Evolutionary conservation across 2,113 vertebrate genomes (phyloP).

Genomic region (Rattus rattus): DNA sequence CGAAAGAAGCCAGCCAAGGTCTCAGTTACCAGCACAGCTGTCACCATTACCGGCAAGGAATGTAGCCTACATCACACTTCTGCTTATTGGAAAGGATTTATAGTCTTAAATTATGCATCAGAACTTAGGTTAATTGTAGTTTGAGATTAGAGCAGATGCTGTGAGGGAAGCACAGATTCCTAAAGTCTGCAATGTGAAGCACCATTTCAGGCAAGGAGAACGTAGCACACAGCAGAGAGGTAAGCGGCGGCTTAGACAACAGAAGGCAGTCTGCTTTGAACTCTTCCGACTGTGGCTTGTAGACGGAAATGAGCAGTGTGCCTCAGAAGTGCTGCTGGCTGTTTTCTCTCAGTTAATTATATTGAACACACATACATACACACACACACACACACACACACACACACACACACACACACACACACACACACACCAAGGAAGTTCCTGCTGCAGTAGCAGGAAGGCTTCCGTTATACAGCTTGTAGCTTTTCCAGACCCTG

Average conservation of each 20-base stretch:
- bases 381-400: no score
- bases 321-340: neutral
- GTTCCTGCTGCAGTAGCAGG: neutral
- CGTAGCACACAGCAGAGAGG: neutral
- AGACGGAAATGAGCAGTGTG: neutral
- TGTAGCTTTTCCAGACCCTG: neutral
- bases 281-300: neutral
- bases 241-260: neutral
- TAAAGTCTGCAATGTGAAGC: neutral
- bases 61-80: neutral
- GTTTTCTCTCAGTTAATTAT: slow-evolving; percentile 16
- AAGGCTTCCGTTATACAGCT: neutral
- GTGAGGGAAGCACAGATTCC: neutral
- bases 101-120: slow-evolving; percentile 24
- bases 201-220: slow-evolving; percentile 1
- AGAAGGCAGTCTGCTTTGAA: neutral
- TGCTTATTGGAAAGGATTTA: neutral
- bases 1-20: neutral
- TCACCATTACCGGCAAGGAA: slow-evolving; percentile 7
- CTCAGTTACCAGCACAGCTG: neutral
- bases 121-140: neutral
- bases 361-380: neutral
- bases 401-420: no score
- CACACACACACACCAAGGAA: neutral
- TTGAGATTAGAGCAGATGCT: neutral